Conservation (phyloP, 2,113 vertebrate species). For the Percina caprodes region DNA sequence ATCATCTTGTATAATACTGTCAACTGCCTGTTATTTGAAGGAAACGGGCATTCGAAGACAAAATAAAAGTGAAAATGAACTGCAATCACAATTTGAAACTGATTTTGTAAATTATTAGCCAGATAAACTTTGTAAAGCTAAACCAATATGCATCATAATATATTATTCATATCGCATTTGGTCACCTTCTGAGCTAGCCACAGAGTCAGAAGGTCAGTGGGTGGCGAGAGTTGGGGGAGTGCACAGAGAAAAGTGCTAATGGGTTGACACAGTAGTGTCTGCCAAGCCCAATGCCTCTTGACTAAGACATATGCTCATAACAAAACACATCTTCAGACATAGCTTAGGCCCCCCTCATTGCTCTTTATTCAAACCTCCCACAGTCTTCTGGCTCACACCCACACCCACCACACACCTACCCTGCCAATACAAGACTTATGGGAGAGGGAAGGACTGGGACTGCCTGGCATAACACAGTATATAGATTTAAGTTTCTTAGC, state of each 20-base stretch:
- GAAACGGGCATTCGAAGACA: background rate
- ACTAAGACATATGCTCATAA: constrained; percentile 68
- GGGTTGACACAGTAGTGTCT: constrained; percentile 49
- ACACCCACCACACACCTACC: background rate
- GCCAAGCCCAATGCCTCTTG: constrained; percentile 50
- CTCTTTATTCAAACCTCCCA: constrained; percentile 47
- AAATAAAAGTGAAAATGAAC: background rate
- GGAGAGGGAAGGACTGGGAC: constrained; percentile 29
- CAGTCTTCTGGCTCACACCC: constrained; percentile 18
- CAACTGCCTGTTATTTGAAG: background rate
- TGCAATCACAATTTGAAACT: background rate
- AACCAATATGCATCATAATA: constrained; percentile 19
- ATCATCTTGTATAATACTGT: background rate
- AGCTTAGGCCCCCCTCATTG: constrained; percentile 45
- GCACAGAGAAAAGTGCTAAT: constrained; percentile 67
- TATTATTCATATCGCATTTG: constrained; percentile 33
- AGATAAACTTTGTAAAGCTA: background rate
- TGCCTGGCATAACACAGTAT: background rate
- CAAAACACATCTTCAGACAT: constrained; percentile 65
- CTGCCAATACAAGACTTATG: constrained; percentile 49
- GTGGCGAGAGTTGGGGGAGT: constrained; percentile 46
- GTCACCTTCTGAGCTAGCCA: constrained; percentile 27
- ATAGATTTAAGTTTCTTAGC: background rate
- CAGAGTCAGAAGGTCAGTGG: constrained; percentile 17
- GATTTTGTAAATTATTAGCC: background rate